Percentiles rank a stretch among this genome's conserved stretches.
phyloP scores from a whole-genome alignment of 2,888 invertebrate species.

The Parnassius smintheus region DNA sequence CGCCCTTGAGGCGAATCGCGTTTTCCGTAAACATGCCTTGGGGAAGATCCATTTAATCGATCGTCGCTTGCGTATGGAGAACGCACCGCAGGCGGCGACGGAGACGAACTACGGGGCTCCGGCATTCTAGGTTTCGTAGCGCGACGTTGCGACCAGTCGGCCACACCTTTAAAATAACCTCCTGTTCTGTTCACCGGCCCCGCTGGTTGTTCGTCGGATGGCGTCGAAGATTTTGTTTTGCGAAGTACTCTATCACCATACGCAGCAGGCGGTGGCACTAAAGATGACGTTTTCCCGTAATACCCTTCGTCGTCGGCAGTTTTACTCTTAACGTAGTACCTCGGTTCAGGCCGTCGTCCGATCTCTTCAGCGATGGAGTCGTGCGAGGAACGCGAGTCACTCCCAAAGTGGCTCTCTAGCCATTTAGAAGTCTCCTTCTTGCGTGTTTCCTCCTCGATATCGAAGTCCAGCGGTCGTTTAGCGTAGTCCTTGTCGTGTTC shows the following conservation, averaged over 20 bases:
- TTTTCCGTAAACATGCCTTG: slow-evolving; percentile 67
- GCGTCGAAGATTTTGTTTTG: slow-evolving; percentile 77
- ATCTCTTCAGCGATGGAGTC: slow-evolving; percentile 85
- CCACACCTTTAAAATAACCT: slow-evolving; percentile 87
- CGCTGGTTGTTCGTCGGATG: slow-evolving; percentile 73
- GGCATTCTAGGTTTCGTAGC: slow-evolving; percentile 77
- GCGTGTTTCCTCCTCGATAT: slow-evolving; percentile 93
- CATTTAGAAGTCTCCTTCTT: slow-evolving; percentile 95
- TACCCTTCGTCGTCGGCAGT: slow-evolving; percentile 71
- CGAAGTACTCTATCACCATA: slow-evolving; percentile 73
- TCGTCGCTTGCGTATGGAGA: slow-evolving; percentile 70
- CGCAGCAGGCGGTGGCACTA: slow-evolving; percentile 68
- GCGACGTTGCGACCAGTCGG: slow-evolving; percentile 88
- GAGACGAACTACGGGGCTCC: slow-evolving; percentile 71
- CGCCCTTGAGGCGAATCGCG: slow-evolving; percentile 70
- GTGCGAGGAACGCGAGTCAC: slow-evolving; percentile 89
- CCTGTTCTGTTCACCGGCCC: slow-evolving; percentile 68
- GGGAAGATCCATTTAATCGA: slow-evolving; percentile 64
- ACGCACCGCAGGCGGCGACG: slow-evolving; percentile 67
- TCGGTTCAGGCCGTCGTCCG: slow-evolving; percentile 83
- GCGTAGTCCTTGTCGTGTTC: slow-evolving; percentile 87
- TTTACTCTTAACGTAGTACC: slow-evolving; percentile 88
- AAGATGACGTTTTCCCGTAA: slow-evolving; percentile 67
- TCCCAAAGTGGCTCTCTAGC: slow-evolving; percentile 95
- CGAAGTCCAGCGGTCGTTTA: slow-evolving; percentile 90